A percentile compares a stretch with the other conserved stretches of the same genome.
These are phyloP conservation scores for Limonius californicus DNA, from an alignment of 1,140 invertebrate genomes.

Conservation along the genomic window DNA sequence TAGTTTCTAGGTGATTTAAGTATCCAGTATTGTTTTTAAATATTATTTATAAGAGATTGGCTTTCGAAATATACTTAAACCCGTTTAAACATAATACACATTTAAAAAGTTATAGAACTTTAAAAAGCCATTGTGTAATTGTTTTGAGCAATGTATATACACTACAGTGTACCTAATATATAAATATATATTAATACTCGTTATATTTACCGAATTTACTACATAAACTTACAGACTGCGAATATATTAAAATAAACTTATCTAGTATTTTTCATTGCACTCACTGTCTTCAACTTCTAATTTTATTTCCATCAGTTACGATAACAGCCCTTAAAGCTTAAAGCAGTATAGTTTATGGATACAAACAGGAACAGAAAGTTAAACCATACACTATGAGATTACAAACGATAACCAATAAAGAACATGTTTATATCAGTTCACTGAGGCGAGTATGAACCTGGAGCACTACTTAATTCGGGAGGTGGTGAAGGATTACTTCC, in stretches of 20 bases:
- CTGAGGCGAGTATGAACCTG: conserved; percentile 16
- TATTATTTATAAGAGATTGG: too few relatives aligned
- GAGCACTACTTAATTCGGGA: conserved; percentile 33
- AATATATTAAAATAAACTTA: conserved; percentile 21
- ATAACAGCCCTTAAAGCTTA: neutral
- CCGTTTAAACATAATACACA: too few relatives aligned
- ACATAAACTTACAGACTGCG: conserved; percentile 15
- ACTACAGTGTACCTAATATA: conserved; percentile 25
- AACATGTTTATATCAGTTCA: conserved; percentile 9
- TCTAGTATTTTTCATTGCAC: conserved; percentile 14
- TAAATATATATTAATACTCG: conserved; percentile 25
- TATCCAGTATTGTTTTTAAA: too few relatives aligned
- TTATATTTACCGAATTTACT: conserved; percentile 15
- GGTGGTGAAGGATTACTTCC: conserved; percentile 46
- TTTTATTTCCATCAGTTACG: too few relatives aligned
- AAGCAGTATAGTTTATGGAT: neutral
- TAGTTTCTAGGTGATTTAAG: too few relatives aligned
- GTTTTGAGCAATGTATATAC: too few relatives aligned
- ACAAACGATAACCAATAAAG: neutral
- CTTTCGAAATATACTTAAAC: too few relatives aligned
- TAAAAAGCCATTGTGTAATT: too few relatives aligned
- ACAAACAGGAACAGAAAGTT: neutral
- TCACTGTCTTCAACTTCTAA: conserved; percentile 14
- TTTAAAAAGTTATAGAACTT: too few relatives aligned
- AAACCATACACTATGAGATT: neutral